phyloP scores from a whole-genome alignment of 1,140 invertebrate species.

The Rhyacophila brunnea region DNA sequence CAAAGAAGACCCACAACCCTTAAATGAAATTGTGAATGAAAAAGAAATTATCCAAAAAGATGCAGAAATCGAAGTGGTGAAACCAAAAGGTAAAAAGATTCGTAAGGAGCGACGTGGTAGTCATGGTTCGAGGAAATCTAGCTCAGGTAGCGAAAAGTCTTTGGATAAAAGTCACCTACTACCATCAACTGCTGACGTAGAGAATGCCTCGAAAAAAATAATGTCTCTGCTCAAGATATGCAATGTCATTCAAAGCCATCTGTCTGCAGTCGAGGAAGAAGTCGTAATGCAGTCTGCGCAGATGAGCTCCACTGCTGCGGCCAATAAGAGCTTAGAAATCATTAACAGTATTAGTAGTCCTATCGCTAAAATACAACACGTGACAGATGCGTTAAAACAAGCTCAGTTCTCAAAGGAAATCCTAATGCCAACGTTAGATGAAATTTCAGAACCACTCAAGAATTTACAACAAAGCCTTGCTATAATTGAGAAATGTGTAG shows the following conservation, averaged over 20 bases:
- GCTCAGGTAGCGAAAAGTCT: constrained; percentile 48
- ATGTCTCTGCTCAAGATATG: constrained; percentile 24
- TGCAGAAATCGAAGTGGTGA: constrained; percentile 45
- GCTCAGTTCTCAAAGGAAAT: constrained; percentile 45
- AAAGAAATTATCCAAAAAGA: constrained; percentile 40
- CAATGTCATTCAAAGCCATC: constrained; percentile 44
- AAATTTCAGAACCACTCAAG: constrained; percentile 60
- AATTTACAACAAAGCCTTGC: constrained; percentile 61
- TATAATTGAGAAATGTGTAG: constrained; percentile 66
- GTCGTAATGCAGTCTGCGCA: constrained; percentile 60
- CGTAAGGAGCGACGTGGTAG: constrained; percentile 42
- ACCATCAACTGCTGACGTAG: constrained; percentile 37
- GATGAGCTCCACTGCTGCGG: constrained; percentile 61
- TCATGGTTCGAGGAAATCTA: constrained; percentile 50
- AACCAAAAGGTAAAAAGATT: constrained; percentile 41
- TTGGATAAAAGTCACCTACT: constrained; percentile 42
- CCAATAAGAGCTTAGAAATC: constrained; percentile 63
- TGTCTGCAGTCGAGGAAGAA: constrained; percentile 59
- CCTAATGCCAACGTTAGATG: constrained; percentile 54
- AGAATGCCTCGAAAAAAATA: constrained; percentile 30
- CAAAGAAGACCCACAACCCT: not conserved
- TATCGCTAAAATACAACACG: constrained; percentile 61
- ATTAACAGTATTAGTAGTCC: constrained; percentile 62
- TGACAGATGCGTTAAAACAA: constrained; percentile 52
- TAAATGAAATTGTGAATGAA: not conserved